Conservation (phyloP, 2,888 invertebrate genomes). For the Dione juno region DNA sequence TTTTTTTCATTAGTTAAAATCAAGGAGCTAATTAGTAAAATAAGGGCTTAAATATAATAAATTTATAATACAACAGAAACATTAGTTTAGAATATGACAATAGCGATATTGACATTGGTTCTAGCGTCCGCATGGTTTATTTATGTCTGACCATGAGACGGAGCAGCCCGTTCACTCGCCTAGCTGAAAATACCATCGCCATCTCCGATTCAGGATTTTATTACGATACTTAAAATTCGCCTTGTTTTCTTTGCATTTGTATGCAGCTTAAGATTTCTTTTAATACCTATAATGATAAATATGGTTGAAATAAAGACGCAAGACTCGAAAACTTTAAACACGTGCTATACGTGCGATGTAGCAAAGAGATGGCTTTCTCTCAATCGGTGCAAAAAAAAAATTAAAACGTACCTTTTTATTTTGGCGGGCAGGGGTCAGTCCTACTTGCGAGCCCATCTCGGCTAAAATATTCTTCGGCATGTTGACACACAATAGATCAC, state of each 20-base stretch:
- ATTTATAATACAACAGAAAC: constrained; percentile 7
- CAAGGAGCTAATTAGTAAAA: not conserved
- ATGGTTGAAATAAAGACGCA: not conserved
- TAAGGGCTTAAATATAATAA: not conserved
- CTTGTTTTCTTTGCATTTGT: not conserved
- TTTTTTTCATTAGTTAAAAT: not conserved
- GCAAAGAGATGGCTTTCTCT: not conserved
- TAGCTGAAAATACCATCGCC: constrained; percentile 58
- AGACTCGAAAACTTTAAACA: not conserved
- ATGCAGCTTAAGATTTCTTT: not conserved
- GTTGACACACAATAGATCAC: constrained; percentile 59
- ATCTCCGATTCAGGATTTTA: constrained; percentile 39
- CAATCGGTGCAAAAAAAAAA: not conserved
- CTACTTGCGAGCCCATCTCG: constrained; percentile 81
- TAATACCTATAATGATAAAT: not conserved
- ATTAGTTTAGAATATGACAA: constrained; percentile 22
- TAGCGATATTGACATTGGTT: constrained; percentile 67
- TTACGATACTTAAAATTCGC: constrained; percentile 40
- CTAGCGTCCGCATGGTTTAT: constrained; percentile 63
- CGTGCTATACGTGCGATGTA: not conserved
- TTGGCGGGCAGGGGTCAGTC: constrained; percentile 71
- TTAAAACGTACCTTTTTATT: constrained; percentile 67
- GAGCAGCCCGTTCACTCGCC: constrained; percentile 58
- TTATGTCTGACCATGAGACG: constrained; percentile 72
- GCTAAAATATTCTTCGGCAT: constrained; percentile 79